These are phyloP conservation scores for Okapia johnstoni DNA, from an alignment of 2,113 vertebrate genomes.

Conservation along the genomic window DNA sequence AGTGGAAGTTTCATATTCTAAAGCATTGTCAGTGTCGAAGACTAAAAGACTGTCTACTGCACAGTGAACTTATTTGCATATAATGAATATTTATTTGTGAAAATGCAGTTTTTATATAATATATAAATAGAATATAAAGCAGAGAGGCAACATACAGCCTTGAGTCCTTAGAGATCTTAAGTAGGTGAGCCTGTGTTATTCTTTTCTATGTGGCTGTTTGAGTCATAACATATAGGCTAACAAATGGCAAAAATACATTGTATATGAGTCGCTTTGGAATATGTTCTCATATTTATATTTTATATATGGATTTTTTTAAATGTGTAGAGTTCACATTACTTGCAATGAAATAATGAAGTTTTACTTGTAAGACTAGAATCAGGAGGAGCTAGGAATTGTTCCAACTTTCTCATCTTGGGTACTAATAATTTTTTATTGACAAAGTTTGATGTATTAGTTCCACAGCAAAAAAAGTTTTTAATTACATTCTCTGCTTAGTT, in stretches of 20 bases:
- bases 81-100: constrained; percentile 20
- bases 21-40: neutral
- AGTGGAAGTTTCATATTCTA: neutral
- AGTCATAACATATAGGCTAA: neutral
- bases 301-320: neutral
- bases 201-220: neutral
- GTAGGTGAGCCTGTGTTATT: neutral
- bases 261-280: neutral
- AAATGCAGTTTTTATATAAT: neutral
- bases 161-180: neutral
- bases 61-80: constrained; percentile 10
- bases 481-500: neutral
- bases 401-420: neutral
- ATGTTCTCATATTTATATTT: constrained; percentile 1
- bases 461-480: neutral
- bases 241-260: neutral
- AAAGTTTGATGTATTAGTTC: neutral
- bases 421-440: neutral
- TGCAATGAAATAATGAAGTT: constrained; percentile 33
- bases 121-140: neutral
- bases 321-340: neutral
- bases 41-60: neutral
- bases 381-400: neutral
- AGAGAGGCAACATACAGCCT: neutral
- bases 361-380: neutral